Conservation (phyloP, 2,888 invertebrate species). For the Lepidocyrtoides sp. region DNA sequence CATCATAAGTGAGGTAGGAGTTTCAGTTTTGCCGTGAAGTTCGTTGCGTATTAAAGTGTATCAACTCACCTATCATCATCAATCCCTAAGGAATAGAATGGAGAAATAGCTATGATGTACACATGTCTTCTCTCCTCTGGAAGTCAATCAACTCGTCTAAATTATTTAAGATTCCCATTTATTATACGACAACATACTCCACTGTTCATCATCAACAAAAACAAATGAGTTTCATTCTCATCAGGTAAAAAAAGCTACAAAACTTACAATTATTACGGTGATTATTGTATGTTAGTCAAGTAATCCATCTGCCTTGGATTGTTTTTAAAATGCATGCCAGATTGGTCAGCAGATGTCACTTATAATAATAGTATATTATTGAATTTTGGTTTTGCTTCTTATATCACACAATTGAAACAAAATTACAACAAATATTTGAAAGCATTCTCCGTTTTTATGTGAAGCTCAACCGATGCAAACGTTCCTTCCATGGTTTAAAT, state of each 20-base stretch:
- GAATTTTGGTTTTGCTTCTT: too few species aligned
- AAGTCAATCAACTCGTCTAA: constrained; percentile 18
- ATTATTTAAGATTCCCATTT: constrained; percentile 26
- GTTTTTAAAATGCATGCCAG: too few species aligned
- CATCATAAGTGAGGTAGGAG: not conserved
- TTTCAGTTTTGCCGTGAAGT: not conserved
- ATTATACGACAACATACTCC: not conserved
- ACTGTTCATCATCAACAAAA: constrained; percentile 6
- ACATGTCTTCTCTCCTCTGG: constrained; percentile 11
- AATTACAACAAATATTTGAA: too few species aligned
- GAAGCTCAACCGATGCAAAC: too few species aligned
- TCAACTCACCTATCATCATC: too few species aligned
- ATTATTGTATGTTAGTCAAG: not conserved
- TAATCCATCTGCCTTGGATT: not conserved
- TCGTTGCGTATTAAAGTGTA: not conserved
- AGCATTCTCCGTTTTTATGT: too few species aligned
- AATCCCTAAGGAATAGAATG: too few species aligned
- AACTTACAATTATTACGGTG: not conserved
- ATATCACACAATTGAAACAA: too few species aligned
- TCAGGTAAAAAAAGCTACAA: constrained; percentile 50
- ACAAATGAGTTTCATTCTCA: constrained; percentile 39
- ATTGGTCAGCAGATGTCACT: too few species aligned
- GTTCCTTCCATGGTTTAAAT: too few species aligned
- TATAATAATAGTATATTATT: too few species aligned
- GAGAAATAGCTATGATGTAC: too few species aligned